Conservation (phyloP, 2,113 vertebrate species). For the Pituophis catenifer region DNA sequence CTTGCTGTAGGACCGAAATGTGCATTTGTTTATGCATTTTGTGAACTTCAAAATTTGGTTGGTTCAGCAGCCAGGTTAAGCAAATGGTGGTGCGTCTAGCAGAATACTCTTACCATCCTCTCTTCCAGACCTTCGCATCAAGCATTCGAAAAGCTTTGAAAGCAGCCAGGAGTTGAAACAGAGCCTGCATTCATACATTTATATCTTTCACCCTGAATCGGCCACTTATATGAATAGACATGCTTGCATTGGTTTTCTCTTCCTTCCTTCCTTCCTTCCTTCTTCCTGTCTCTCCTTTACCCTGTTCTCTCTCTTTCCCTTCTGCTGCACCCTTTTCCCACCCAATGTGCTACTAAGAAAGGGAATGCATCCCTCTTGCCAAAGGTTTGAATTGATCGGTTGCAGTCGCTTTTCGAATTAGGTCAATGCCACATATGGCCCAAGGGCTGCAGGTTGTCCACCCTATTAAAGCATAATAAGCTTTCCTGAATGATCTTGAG, state of each 20-base stretch:
- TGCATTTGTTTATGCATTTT: background rate
- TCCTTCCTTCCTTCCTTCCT: background rate
- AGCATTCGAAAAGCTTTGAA: background rate
- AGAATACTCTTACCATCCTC: background rate
- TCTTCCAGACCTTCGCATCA: background rate
- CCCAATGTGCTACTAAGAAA: background rate
- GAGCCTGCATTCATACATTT: background rate
- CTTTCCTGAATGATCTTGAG: background rate
- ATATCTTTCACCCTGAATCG: background rate
- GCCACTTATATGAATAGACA: background rate
- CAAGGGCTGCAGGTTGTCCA: background rate
- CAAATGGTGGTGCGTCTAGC: background rate
- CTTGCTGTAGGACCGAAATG: background rate
- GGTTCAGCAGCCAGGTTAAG: background rate
- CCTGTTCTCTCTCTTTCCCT: background rate
- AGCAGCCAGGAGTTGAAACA: background rate
- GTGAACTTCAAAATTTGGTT: background rate
- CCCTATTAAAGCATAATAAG: background rate
- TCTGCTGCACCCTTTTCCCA: background rate
- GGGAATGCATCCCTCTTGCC: background rate
- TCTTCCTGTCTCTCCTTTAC: background rate
- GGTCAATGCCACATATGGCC: background rate
- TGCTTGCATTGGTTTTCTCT: background rate
- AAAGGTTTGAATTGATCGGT: background rate
- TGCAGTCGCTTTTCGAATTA: background rate